Conservation (phyloP, 2,888 invertebrate genomes). For the Heliconius charithonia region DNA sequence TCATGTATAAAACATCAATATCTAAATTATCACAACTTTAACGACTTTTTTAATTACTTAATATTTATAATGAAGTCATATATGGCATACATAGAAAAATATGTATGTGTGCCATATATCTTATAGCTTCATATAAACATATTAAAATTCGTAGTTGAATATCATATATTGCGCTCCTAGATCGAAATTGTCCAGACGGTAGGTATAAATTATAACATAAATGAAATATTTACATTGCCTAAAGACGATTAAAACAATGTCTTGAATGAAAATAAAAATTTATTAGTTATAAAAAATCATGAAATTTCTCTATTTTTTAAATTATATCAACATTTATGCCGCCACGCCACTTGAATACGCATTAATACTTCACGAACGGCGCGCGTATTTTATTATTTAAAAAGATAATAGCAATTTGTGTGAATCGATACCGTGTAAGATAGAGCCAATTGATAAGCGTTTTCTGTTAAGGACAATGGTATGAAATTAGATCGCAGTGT, state of each 20-base stretch:
- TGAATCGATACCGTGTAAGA: conserved; percentile 30
- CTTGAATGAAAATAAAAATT: conserved; percentile 50
- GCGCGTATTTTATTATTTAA: conserved; percentile 62
- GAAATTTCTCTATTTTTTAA: conserved; percentile 51
- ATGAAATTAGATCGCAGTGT: conserved; percentile 48
- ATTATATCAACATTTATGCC: conserved; percentile 55
- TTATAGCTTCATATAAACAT: neutral
- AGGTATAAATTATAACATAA: conserved; percentile 31
- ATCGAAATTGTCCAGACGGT: neutral
- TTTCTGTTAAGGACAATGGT: conserved; percentile 44
- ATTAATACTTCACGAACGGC: conserved; percentile 9
- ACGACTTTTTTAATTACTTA: conserved; percentile 23
- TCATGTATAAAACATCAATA: conserved; percentile 25
- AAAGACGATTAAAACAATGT: conserved; percentile 42
- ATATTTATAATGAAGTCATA: conserved; percentile 7
- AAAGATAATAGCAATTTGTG: conserved; percentile 45
- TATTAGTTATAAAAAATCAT: conserved; percentile 48
- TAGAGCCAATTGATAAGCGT: conserved; percentile 44
- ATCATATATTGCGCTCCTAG: neutral
- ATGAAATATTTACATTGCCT: neutral
- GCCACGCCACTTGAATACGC: conserved; percentile 66
- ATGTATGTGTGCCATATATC: neutral
- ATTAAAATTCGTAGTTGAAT: neutral
- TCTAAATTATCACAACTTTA: conserved; percentile 18
- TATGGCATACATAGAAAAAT: neutral